phyloP scores from a whole-genome alignment of 2,888 invertebrate genomes.

The Patella depressa region DNA sequence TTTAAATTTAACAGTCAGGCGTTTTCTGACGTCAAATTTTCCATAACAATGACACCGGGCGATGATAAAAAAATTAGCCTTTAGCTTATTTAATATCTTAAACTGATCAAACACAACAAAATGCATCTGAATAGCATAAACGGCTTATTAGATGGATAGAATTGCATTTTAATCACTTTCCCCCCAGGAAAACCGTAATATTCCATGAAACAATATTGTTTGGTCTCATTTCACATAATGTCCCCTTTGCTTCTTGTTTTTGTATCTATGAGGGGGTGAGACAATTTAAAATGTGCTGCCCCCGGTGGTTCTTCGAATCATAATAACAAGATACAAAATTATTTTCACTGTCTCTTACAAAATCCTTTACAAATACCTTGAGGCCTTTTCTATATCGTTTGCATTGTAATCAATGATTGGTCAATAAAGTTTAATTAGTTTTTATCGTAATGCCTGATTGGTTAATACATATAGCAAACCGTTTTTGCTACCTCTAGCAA shows the following conservation, averaged over 20 bases:
- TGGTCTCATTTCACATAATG: too few species aligned
- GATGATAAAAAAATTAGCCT: not conserved
- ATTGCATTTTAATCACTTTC: conserved; percentile 9
- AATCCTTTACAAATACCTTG: not conserved
- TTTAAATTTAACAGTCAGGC: not conserved
- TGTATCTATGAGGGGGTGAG: too few species aligned
- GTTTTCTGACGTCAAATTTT: not conserved
- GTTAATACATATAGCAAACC: too few species aligned
- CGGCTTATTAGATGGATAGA: conserved; percentile 6
- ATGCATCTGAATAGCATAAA: not conserved
- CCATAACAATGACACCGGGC: not conserved
- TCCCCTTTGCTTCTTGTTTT: too few species aligned
- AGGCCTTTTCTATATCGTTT: not conserved
- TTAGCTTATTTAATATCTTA: conserved; percentile 4
- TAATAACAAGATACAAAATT: not conserved
- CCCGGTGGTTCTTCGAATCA: not conserved
- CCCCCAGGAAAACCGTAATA: not conserved
- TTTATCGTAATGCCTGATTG: too few species aligned
- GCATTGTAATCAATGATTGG: too few species aligned
- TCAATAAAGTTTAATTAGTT: too few species aligned
- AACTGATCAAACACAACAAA: conserved; percentile 3
- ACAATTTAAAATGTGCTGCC: not conserved
- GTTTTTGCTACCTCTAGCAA: too few species aligned
- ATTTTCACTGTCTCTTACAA: conserved; percentile 7
- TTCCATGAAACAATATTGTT: too few species aligned